These are phyloP conservation scores for Protomyctophum bolini DNA, from an alignment of 2,113 vertebrate genomes.

Conservation along the genomic window DNA sequence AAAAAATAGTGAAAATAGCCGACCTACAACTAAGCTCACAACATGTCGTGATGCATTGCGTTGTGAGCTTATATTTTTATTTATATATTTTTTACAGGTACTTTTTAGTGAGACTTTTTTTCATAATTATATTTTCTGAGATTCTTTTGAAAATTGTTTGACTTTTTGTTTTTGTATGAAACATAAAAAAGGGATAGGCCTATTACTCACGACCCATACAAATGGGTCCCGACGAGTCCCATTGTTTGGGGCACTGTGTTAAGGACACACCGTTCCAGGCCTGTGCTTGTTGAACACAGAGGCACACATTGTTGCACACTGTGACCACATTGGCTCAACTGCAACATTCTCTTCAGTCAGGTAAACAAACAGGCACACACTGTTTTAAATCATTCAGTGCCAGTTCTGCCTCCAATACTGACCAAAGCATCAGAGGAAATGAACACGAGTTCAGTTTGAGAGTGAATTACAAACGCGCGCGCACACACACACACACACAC, in stretches of 20 bases:
- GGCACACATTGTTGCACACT: neutral
- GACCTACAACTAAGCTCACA: no score
- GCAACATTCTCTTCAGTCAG: slow-evolving; percentile 34
- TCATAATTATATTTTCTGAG: no score
- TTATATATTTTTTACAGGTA: no score
- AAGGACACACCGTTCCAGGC: slow-evolving; percentile 36
- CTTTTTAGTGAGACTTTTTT: no score
- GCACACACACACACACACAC: slow-evolving; percentile 34
- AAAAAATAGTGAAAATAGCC: no score
- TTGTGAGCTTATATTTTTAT: no score
- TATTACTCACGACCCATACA: no score
- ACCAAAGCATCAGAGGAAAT: neutral
- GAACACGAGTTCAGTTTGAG: neutral
- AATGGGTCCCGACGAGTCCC: no score
- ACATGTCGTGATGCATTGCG: no score
- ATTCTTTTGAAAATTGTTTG: no score
- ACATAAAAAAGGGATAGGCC: no score
- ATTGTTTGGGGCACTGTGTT: neutral
- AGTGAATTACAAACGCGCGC: slow-evolving; percentile 25
- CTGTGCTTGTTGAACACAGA: slow-evolving; percentile 19
- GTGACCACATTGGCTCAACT: slow-evolving; percentile 17
- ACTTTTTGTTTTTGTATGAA: no score
- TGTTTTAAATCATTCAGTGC: slow-evolving; percentile 56
- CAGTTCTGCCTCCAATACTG: slow-evolving; percentile 30
- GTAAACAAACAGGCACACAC: slow-evolving; percentile 50